Conservation (phyloP, 1,140 invertebrate genomes). For the Periplaneta americana region DNA sequence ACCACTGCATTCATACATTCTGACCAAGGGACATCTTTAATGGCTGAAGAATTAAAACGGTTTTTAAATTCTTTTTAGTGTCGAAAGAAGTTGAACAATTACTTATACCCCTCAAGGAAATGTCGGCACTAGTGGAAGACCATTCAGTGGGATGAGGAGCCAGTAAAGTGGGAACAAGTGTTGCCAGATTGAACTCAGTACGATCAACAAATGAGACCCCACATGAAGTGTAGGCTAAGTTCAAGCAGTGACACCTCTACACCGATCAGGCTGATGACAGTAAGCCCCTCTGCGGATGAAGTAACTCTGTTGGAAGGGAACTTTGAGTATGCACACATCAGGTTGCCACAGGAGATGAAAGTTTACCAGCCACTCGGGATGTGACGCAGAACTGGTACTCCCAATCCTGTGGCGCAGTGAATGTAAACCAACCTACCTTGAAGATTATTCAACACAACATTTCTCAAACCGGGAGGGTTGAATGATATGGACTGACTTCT, state of each 20-base stretch:
- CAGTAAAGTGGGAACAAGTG: slow-evolving; percentile 14
- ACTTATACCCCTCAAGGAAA: slow-evolving; percentile 19
- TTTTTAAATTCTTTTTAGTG: slow-evolving; percentile 13
- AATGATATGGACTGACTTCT: no score
- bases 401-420: no score
- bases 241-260: not conserved
- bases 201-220: slow-evolving; percentile 15
- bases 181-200: slow-evolving; percentile 2
- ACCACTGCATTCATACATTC: slow-evolving; percentile 24
- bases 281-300: slow-evolving; percentile 13
- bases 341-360: not conserved
- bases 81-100: slow-evolving; percentile 20
- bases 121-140: slow-evolving; percentile 25
- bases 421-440: no score
- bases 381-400: no score
- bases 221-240: not conserved
- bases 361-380: not conserved
- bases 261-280: not conserved
- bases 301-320: slow-evolving; percentile 18
- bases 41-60: slow-evolving; percentile 18
- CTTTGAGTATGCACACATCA: slow-evolving; percentile 12
- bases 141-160: slow-evolving; percentile 8
- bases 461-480: no score
- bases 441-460: no score
- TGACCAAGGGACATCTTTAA: slow-evolving; percentile 26